These are phyloP conservation scores for Emys orbicularis DNA, from an alignment of 2,797 vertebrate genomes.

Conservation along the genomic window DNA sequence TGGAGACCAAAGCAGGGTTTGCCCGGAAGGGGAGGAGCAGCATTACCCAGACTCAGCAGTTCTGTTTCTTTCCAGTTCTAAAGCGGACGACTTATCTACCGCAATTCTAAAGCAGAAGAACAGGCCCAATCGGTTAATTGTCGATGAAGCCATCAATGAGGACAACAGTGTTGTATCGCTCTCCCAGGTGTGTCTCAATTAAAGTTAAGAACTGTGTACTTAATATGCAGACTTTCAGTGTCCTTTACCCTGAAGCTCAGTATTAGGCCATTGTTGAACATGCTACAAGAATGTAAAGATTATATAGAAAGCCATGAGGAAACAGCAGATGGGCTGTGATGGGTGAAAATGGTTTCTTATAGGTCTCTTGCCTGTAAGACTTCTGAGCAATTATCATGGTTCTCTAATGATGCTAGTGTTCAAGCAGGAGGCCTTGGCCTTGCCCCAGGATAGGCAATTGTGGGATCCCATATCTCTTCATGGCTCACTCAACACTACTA, in stretches of 20 bases:
- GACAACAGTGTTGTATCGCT: conserved; percentile 98
- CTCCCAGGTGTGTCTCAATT: conserved; percentile 88
- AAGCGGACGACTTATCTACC: conserved; percentile 97
- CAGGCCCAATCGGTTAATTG: conserved; percentile 97
- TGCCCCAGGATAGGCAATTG: not conserved
- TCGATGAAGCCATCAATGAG: conserved; percentile 99
- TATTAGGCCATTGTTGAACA: not conserved
- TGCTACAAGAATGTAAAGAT: not conserved
- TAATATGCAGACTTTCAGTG: not conserved
- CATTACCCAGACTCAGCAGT: not conserved
- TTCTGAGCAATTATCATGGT: not conserved
- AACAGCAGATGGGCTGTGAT: not conserved
- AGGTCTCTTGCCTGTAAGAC: not conserved
- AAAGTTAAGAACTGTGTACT: not conserved
- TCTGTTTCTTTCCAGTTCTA: conserved; percentile 85
- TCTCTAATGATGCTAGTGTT: not conserved
- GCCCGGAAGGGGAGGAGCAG: not conserved
- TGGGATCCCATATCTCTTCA: too few species aligned
- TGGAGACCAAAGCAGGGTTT: not conserved
- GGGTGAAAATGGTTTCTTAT: fast-evolving
- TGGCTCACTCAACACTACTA: fast-evolving
- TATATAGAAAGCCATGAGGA: not conserved
- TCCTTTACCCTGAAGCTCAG: not conserved
- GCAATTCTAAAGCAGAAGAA: conserved; percentile 99
- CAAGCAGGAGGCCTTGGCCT: not conserved